Percentiles rank a stretch among this genome's conserved stretches.
Evolutionary conservation across 2,888 invertebrate species (phyloP).

Genomic region (Cheiracanthium punctorium): DNA sequence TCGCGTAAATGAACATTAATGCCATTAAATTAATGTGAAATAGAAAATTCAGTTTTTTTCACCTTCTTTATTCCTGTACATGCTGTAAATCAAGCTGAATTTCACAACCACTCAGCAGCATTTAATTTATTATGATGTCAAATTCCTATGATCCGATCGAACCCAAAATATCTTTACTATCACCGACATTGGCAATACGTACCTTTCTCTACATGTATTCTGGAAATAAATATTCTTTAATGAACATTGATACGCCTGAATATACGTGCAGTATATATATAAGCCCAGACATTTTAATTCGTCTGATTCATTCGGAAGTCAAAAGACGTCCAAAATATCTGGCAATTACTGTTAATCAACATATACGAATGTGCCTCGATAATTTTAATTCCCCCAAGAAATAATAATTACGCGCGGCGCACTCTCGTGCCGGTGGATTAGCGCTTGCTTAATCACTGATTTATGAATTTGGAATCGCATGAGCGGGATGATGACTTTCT

Average conservation of each 20-base stretch:
- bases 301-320: slow-evolving; percentile 8
- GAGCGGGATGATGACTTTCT: slow-evolving; percentile 38
- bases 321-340: slow-evolving; percentile 16
- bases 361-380: slow-evolving; percentile 8
- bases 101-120: background rate
- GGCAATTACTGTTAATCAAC: slow-evolving; percentile 40
- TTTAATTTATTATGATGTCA: background rate
- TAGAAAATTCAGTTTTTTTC: too few relatives aligned
- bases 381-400: slow-evolving; percentile 31
- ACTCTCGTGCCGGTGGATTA: slow-evolving; percentile 23
- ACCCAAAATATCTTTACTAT: background rate
- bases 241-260: slow-evolving; percentile 30
- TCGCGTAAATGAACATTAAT: too few relatives aligned
- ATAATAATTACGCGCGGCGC: slow-evolving; percentile 11
- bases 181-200: background rate
- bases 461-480: slow-evolving; percentile 51
- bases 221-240: slow-evolving; percentile 22
- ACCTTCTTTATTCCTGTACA: too few relatives aligned
- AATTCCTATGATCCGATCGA: too few relatives aligned
- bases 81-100: too few relatives aligned
- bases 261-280: slow-evolving; percentile 2
- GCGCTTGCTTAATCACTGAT: slow-evolving; percentile 43
- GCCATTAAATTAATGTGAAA: too few relatives aligned
- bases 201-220: background rate
- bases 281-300: slow-evolving; percentile 24